Evolutionary conservation across 2,888 invertebrate genomes (phyloP), one percentile per base, ranked within the genome.

Genomic region (Notocelia uddmanniana): DNA sequence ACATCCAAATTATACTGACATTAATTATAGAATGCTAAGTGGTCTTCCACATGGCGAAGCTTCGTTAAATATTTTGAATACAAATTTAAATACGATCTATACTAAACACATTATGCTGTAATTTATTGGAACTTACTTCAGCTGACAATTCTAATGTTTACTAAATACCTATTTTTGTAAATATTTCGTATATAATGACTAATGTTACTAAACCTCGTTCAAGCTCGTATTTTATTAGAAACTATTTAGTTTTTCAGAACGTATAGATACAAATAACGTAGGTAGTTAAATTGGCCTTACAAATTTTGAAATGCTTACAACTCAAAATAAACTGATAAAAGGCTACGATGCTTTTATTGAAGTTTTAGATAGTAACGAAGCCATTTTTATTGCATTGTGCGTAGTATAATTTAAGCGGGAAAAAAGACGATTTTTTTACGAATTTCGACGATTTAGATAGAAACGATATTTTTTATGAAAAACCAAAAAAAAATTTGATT

Each of bases 21-120:
- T 71, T n/a, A 58, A n/a, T 58, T 41, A 18, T n/a, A 34, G 68
- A 69, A 73, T 73, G 41, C 69, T 73, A 73, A 73, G 73, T 73
- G 73, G 45, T 57, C 26, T 55, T 57, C 31, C 50, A 50, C 63
- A 45, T 63, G 50, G 23, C 52, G 26, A 45, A 19, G 41, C 52
- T 45, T 68, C 13, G 26, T 68, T 68, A 52, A 67, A 60, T 67
- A 67, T 45, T 55, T 18, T 18, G 34, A 54, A 60, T 60, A 45
- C 45, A 45, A n/a, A 60, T 71, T 62, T 67, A 26, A 31, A 62
- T 68, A 21, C 21, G 13, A 18, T 72, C 55, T 60, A 67, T 68
- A 60, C 34, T 21, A 15, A 26, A 19, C n/a, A 52, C 52, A 66
- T 60, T 59, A 6, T 21, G 59, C 21, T 10, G 66, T 37, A 18